A percentile compares a stretch with the other conserved stretches of the same genome.
These are phyloP conservation scores for Epinotia nisella DNA, from an alignment of 2,888 invertebrate species.

Conservation along the genomic window DNA sequence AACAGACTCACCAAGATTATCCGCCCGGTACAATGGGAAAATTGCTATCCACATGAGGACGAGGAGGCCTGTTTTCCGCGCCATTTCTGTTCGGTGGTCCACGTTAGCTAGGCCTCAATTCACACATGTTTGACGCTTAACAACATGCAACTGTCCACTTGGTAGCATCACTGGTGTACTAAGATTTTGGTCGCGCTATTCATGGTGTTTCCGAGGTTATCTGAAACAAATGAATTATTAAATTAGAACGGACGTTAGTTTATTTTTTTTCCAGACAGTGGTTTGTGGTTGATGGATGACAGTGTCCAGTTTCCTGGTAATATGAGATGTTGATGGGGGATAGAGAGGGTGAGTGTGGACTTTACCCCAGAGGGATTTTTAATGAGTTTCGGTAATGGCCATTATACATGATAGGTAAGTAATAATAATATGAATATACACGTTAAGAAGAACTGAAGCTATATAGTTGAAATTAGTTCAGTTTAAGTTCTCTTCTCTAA, in stretches of 20 bases:
- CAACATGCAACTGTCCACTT: conserved; percentile 10
- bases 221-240: conserved; percentile 12
- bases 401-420: too few species aligned
- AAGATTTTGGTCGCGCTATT: background rate
- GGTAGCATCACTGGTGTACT: conserved; percentile 10
- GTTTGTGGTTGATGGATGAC: too few species aligned
- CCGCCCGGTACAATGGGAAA: conserved; percentile 75
- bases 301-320: too few species aligned
- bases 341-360: too few species aligned
- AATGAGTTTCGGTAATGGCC: too few species aligned
- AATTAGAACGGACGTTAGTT: background rate
- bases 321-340: too few species aligned
- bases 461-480: too few species aligned
- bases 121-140: conserved; percentile 40
- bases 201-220: background rate
- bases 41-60: conserved; percentile 74
- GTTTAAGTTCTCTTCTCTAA: too few species aligned
- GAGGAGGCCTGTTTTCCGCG: conserved; percentile 64
- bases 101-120: conserved; percentile 29
- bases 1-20: conserved; percentile 75
- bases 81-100: conserved; percentile 56
- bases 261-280: too few species aligned
- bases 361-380: too few species aligned
- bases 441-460: too few species aligned
- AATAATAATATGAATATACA: too few species aligned